A percentile compares a stretch with the other conserved stretches of the same genome.
Conservation (phyloP, 1,140 invertebrate genomes). For the Pissodes strobi region DNA sequence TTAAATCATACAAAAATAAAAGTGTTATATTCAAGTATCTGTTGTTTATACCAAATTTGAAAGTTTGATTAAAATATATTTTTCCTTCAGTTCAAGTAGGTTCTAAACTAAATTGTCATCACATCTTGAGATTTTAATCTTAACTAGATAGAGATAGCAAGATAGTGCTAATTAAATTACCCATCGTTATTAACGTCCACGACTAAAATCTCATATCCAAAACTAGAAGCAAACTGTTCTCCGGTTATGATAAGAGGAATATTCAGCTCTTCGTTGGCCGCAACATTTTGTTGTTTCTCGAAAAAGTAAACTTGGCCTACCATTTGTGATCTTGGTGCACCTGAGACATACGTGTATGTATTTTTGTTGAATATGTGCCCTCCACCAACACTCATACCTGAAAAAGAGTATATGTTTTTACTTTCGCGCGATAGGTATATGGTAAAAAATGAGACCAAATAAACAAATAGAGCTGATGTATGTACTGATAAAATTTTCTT, state of each 20-base stretch:
- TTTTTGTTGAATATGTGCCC: constrained; percentile 73
- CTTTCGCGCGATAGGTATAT: no score
- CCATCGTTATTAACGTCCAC: constrained; percentile 87
- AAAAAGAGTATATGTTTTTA: no score
- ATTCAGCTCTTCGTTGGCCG: constrained; percentile 62
- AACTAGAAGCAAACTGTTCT: constrained; percentile 86
- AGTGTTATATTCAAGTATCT: no score
- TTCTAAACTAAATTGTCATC: no score
- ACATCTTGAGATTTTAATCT: no score
- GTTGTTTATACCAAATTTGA: no score
- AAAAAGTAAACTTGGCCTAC: constrained; percentile 87
- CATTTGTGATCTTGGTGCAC: constrained; percentile 82
- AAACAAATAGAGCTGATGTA: no score
- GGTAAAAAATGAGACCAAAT: no score
- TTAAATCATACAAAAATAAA: no score
- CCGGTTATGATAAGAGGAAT: constrained; percentile 71
- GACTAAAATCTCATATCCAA: constrained; percentile 83
- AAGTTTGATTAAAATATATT: no score
- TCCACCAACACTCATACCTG: constrained; percentile 85
- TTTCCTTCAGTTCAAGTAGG: no score
- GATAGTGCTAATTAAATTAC: constrained; percentile 60
- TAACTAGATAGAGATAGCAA: constrained; percentile 1
- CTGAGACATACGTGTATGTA: constrained; percentile 74
- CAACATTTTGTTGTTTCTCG: constrained; percentile 59
- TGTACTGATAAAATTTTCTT: no score